Evolutionary conservation across 35 echinoderm and acorn worm species (phyloP).

Genomic region (Ophiothrix spiculata): DNA sequence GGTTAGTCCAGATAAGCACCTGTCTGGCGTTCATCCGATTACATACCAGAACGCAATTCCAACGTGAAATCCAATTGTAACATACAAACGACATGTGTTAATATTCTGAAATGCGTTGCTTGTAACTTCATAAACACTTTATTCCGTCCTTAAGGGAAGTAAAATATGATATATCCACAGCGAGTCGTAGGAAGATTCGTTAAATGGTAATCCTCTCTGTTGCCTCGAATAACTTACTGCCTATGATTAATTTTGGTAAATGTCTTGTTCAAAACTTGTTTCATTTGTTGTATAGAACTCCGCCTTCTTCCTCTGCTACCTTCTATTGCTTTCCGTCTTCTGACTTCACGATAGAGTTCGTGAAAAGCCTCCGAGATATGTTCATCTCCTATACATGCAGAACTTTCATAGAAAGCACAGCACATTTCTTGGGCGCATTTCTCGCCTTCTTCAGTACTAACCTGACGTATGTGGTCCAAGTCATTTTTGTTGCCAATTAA

Average conservation of each 20-base stretch:
- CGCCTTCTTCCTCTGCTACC: constrained; percentile 53
- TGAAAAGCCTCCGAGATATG: constrained; percentile 78
- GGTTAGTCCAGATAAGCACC: too few relatives aligned
- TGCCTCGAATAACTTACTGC: too few relatives aligned
- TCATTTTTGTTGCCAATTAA: constrained; percentile 91
- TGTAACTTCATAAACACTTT: too few relatives aligned
- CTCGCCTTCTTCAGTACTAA: constrained; percentile 87
- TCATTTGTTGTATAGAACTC: constrained; percentile 90
- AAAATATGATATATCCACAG: too few relatives aligned
- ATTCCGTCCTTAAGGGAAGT: too few relatives aligned
- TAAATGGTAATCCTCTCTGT: too few relatives aligned
- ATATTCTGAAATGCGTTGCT: too few relatives aligned
- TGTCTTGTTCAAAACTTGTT: constrained; percentile 91
- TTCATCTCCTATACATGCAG: constrained; percentile 74
- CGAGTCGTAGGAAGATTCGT: too few relatives aligned
- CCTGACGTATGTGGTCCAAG: constrained; percentile 77
- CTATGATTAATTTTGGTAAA: constrained; percentile 91
- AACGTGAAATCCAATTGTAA: too few relatives aligned
- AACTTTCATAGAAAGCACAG: constrained; percentile 87
- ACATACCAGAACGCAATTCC: too few relatives aligned
- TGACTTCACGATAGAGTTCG: constrained; percentile 82
- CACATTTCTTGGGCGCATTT: constrained; percentile 75
- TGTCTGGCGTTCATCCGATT: too few relatives aligned
- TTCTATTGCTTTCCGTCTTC: constrained; percentile 64
- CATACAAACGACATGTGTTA: too few relatives aligned